Base-by-base conservation (phyloP, 1,140 invertebrate genomes). In the Eupristina koningsbergeri region DNA sequence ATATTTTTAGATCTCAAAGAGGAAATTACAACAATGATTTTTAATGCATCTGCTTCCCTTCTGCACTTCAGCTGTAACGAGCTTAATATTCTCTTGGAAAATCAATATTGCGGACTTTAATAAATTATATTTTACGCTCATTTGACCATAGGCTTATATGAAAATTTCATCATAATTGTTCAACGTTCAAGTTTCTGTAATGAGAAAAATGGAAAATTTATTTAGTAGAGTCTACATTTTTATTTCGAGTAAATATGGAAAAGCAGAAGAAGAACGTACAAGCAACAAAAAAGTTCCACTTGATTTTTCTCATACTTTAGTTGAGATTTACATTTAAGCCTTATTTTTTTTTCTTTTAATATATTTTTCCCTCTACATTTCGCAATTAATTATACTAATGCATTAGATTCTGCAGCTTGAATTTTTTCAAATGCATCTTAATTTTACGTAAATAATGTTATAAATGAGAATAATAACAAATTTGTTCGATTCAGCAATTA, bases 201-300 rank as follows among this genome's bases (percentile, higher is more conserved):
- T 8, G 8, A 36, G 61, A 53, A 77, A 17, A 36, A 29, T 8
- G n/a, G 22, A 82, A 87, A 73, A 88, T 90, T 88, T 88, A 89
- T 89, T 89, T 87, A 86, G 85, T 15, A 84, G 87, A 89, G 88
- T 89, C 85, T 87, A 87, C 87, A 88, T 91, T 91, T 88, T 88
- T 88, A 88, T 90, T 90, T 86, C 79, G 86, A 86, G 87, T 89
- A 90, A 91, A 88, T 86, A 80, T 85, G 76, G 87, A 85, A 81
- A 83, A 86, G 77, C 79, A 87, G 71, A 58, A 82, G 86, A 85
- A 85, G 82, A 69, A 84, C 85, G 78, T 79, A 85, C 80, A 84
- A 88, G 85, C 84, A 84, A 88, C 85, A 83, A 83, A 83, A 86
- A 88, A 87, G 86, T 89, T 83, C 87, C 80, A 67, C 61, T 80